Evolutionary conservation across 2,888 invertebrate species (phyloP).

Genomic region (Catocala fraxini): DNA sequence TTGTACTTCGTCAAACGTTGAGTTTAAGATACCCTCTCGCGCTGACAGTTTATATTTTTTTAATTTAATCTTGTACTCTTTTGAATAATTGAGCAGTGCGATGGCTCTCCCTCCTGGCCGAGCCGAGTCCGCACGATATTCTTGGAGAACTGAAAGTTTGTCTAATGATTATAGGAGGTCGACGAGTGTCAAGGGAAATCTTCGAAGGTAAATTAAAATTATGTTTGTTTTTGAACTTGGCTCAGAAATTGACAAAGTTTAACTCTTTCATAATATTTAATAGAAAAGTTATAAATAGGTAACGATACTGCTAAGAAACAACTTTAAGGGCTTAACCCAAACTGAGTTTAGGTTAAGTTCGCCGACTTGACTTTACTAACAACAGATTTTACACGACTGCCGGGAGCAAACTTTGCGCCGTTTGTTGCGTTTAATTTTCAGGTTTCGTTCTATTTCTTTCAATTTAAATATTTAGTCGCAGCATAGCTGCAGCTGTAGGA

Average conservation of each 20-base stretch:
- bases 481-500: too few species aligned
- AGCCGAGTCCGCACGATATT: conserved; percentile 51
- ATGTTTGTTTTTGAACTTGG: conserved; percentile 49
- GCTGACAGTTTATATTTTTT: conserved; percentile 66
- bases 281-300: conserved; percentile 34
- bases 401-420: conserved; percentile 17
- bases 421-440: conserved; percentile 17
- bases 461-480: background rate
- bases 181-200: conserved; percentile 75
- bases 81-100: conserved; percentile 52
- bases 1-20: conserved; percentile 70
- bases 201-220: conserved; percentile 54
- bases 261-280: conserved; percentile 40
- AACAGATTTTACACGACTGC: conserved; percentile 24
- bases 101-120: conserved; percentile 50
- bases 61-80: conserved; percentile 69
- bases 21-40: conserved; percentile 55
- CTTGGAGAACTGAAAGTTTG: conserved; percentile 59
- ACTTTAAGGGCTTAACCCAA: conserved; percentile 21
- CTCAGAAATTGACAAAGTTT: conserved; percentile 33
- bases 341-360: conserved; percentile 24
- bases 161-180: conserved; percentile 63
- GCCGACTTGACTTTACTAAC: conserved; percentile 21
- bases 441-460: conserved; percentile 18
- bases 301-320: conserved; percentile 16